Evolutionary conservation across 53 echinoderm and acorn worm species (phyloP).

Genomic region (Glandiceps talaboti): DNA sequence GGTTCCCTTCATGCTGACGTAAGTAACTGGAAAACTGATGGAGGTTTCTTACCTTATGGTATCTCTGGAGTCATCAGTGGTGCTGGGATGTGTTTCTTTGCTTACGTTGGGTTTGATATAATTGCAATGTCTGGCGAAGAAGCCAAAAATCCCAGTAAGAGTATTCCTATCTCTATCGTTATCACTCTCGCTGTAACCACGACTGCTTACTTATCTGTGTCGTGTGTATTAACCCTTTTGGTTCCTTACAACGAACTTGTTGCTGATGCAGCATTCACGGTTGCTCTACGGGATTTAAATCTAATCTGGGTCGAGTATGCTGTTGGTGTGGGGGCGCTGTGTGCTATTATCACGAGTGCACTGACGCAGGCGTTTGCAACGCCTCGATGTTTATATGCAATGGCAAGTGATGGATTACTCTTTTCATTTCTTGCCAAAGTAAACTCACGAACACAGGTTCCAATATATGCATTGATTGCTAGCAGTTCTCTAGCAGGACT

Average conservation of each 20-base stretch:
- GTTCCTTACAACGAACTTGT: slow-evolving; percentile 31
- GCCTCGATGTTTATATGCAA: slow-evolving; percentile 53
- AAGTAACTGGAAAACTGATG: background rate
- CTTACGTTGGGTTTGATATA: slow-evolving; percentile 54
- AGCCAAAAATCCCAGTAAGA: slow-evolving; percentile 26
- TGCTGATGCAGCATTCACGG: slow-evolving; percentile 31
- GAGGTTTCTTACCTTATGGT: slow-evolving; percentile 45
- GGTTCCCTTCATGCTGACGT: background rate
- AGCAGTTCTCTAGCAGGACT: slow-evolving; percentile 34
- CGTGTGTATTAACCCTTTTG: slow-evolving; percentile 36
- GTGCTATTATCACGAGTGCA: slow-evolving; percentile 29
- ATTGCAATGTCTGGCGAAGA: slow-evolving; percentile 63
- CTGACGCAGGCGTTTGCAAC: slow-evolving; percentile 33
- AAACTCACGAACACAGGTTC: slow-evolving; percentile 34
- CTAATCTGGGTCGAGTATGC: slow-evolving; percentile 45
- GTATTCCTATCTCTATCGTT: slow-evolving; percentile 42
- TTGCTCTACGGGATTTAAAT: slow-evolving; percentile 31
- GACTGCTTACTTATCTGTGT: slow-evolving; percentile 37
- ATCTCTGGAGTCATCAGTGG: slow-evolving; percentile 32
- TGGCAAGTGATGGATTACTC: slow-evolving; percentile 60
- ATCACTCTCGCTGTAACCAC: slow-evolving; percentile 28
- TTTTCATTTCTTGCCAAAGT: slow-evolving; percentile 33
- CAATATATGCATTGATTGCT: slow-evolving; percentile 36
- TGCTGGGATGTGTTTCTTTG: slow-evolving; percentile 56
- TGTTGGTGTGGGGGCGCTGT: slow-evolving; percentile 41